Percentiles rank a stretch among this genome's conserved stretches.
Evolutionary conservation across 2,113 vertebrate genomes (phyloP).

Genomic region (Trinectes maculatus): DNA sequence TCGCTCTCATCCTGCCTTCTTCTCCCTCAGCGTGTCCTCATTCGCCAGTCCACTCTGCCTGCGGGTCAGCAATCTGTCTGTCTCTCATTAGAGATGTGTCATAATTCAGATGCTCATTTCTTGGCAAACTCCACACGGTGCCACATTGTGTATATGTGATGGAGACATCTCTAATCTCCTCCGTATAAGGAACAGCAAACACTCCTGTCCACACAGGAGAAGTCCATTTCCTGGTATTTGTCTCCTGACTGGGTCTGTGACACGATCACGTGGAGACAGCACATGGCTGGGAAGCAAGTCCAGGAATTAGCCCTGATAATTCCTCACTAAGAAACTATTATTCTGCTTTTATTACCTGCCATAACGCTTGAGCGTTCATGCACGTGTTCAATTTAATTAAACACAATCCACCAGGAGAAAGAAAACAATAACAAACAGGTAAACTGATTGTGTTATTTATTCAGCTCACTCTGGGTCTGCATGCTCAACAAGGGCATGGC

Average conservation of each 20-base stretch:
- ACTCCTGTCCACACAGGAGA: neutral
- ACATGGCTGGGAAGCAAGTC: neutral
- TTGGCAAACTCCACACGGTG: neutral
- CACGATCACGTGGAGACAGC: slow-evolving; percentile 8
- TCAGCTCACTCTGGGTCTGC: slow-evolving; percentile 29
- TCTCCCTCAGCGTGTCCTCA: slow-evolving; percentile 48
- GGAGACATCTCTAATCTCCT: slow-evolving; percentile 19
- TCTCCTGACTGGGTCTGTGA: slow-evolving; percentile 22
- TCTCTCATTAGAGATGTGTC: slow-evolving; percentile 42
- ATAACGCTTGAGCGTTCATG: slow-evolving; percentile 44
- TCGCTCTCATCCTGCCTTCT: neutral
- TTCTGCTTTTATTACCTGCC: slow-evolving; percentile 43
- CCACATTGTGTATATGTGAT: slow-evolving; percentile 4
- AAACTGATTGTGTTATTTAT: slow-evolving; percentile 43
- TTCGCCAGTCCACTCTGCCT: slow-evolving; percentile 46
- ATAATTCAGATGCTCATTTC: slow-evolving; percentile 14
- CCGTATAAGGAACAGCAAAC: slow-evolving; percentile 40
- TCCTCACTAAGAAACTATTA: slow-evolving; percentile 27
- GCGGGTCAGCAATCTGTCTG: slow-evolving; percentile 49
- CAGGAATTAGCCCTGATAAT: slow-evolving; percentile 32
- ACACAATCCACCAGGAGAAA: slow-evolving; percentile 47
- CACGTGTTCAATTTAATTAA: slow-evolving; percentile 59
- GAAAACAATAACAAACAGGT: slow-evolving; percentile 62
- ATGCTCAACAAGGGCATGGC: slow-evolving; percentile 62
- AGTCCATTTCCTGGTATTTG: slow-evolving; percentile 28